phyloP scores from a whole-genome alignment of 2,888 invertebrate genomes.

The Agonopterix arenella region DNA sequence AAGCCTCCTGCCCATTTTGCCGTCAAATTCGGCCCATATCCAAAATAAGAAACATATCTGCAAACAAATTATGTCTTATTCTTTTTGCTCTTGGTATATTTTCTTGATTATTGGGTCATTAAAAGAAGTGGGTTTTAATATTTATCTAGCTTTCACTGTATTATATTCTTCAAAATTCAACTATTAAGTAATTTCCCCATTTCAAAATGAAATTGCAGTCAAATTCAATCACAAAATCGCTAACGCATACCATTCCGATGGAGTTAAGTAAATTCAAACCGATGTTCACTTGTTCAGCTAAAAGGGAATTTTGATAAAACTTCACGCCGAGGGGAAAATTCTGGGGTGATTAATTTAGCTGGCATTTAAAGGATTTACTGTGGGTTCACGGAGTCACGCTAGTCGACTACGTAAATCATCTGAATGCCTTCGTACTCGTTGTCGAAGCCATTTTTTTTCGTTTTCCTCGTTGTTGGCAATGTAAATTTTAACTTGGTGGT shows the following conservation, averaged over 20 bases:
- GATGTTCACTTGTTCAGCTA: background rate
- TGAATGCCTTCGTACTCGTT: conserved; percentile 17
- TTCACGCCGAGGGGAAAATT: conserved; percentile 35
- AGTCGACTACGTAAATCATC: conserved; percentile 52
- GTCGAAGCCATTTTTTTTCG: conserved; percentile 22
- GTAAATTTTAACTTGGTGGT: background rate
- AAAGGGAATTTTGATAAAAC: conserved; percentile 35
- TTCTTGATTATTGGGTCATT: too few species aligned
- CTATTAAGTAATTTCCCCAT: background rate
- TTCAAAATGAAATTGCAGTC: background rate
- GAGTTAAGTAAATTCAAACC: background rate
- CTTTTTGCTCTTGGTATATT: too few species aligned
- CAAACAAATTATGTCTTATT: too few species aligned
- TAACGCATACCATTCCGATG: background rate
- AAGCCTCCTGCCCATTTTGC: too few species aligned
- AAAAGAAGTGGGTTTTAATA: too few species aligned
- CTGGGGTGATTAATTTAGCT: conserved; percentile 54
- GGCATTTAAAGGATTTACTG: conserved; percentile 51
- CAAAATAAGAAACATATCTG: too few species aligned
- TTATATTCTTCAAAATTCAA: too few species aligned
- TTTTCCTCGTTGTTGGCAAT: conserved; percentile 10
- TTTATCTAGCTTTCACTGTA: too few species aligned
- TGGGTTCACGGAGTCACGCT: conserved; percentile 52
- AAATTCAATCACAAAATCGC: background rate
- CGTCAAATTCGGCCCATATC: too few species aligned